A percentile compares a stretch with the other conserved stretches of the same genome.
phyloP scores from a whole-genome alignment of 2,797 vertebrate species.

The Heteromormyrus szaboi region DNA sequence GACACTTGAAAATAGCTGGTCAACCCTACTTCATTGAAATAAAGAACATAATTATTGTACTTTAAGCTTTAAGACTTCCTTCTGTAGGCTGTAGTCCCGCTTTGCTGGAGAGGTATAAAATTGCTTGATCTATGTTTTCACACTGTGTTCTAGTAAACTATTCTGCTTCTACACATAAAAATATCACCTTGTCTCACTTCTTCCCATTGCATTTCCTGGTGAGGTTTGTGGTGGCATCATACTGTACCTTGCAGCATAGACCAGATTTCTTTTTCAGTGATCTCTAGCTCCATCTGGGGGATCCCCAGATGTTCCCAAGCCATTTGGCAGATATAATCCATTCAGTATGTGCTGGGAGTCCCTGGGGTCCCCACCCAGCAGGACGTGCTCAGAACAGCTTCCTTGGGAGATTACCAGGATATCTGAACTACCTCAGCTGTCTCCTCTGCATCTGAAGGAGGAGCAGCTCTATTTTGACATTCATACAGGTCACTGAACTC shows the following conservation, averaged over 20 bases:
- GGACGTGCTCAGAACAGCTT: neutral
- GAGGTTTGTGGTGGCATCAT: neutral
- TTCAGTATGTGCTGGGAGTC: neutral
- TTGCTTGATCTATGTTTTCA: neutral
- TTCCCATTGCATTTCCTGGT: neutral
- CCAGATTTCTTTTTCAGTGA: neutral
- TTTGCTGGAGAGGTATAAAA: neutral
- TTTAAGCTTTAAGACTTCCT: constrained; percentile 6
- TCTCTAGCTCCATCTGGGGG: neutral
- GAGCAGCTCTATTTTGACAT: neutral
- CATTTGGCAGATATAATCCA: neutral
- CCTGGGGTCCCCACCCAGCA: neutral
- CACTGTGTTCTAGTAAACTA: neutral
- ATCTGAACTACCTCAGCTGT: no score
- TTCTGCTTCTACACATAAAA: neutral
- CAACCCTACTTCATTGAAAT: constrained; percentile 7
- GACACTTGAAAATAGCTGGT: constrained; percentile 13
- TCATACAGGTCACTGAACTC: neutral
- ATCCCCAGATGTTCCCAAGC: neutral
- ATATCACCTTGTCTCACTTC: neutral
- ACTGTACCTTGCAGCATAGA: neutral
- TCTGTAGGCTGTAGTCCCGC: neutral
- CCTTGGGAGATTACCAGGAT: neutral
- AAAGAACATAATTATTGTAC: neutral
- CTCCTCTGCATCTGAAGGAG: neutral